Base-by-base conservation (phyloP, 2,797 vertebrate genomes). In the Champsocephalus gunnari region DNA sequence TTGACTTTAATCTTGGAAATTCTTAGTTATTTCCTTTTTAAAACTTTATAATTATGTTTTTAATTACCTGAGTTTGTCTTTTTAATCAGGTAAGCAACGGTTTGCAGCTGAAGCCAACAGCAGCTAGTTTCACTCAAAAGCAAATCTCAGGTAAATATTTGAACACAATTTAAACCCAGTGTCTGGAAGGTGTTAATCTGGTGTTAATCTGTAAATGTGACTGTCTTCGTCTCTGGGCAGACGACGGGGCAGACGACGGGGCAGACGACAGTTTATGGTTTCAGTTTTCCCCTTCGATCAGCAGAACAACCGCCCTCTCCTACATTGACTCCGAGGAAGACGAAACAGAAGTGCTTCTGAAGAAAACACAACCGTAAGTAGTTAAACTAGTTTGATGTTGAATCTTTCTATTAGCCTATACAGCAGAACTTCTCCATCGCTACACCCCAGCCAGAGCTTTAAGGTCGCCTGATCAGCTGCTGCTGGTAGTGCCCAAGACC, bases 11-110 rank as follows among this genome's bases (percentile, higher is more conserved):
- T 38, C 8, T 38, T 38, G 34, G 34, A 7, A 38, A 38, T 38
- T 38, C 6, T 38, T 38, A 28, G 28, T 38, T 38, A 0, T 38
- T 38, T 38, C 8, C 34, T 38, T 38, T 38, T 9, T 9, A 7
- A 38, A 38, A 38, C 34, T 6, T 28, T 28, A 28, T 28, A 28
- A 28, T 28, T 28, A 14, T 3, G 13, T 12, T n/a, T 38, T 38
- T 12, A 53, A 24, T 51, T 11, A 9, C n/a, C n/a, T n/a, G 51
- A 1, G 24, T 77, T 45, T 78, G 62, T 75, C 49, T 77, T 13
- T 38, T 38, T 38, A 38, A 38, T 38, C 74, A 95, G 95, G 95
- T 96, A 3, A 93, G 81, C 87, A 91, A 84, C 74, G 85, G 92
- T 17, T 73, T 94, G 66, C 82, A 87, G 72, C 60, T 93, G 73